These are phyloP conservation scores for Sander vitreus DNA, from an alignment of 2,113 vertebrate species.

Conservation along the genomic window DNA sequence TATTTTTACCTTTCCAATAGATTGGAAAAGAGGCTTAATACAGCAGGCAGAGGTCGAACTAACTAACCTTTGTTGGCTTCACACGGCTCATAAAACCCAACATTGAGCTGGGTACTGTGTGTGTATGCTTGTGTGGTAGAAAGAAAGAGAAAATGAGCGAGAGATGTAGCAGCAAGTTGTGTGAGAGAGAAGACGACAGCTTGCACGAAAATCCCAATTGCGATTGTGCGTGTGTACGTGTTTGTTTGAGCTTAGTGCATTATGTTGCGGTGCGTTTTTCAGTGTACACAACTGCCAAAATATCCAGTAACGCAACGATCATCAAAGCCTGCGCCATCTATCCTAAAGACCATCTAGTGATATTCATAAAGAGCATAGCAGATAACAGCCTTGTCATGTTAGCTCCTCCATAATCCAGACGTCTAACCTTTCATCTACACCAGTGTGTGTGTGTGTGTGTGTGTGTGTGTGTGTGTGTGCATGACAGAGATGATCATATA, in stretches of 20 bases:
- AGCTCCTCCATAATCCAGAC: slow-evolving; percentile 77
- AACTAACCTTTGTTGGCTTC: slow-evolving; percentile 64
- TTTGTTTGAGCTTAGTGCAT: slow-evolving; percentile 62
- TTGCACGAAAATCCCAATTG: slow-evolving; percentile 75
- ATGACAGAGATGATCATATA: slow-evolving; percentile 72
- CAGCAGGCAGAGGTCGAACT: slow-evolving; percentile 60
- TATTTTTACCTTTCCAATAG: slow-evolving; percentile 76
- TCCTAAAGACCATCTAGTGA: slow-evolving; percentile 82
- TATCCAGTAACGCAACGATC: slow-evolving; percentile 72
- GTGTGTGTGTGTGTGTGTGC: slow-evolving; percentile 24
- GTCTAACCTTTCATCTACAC: slow-evolving; percentile 72
- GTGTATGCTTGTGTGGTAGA: slow-evolving; percentile 7
- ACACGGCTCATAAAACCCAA: slow-evolving; percentile 43
- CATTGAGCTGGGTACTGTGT: slow-evolving; percentile 1
- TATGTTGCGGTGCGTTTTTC: slow-evolving; percentile 66
- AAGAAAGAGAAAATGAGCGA: slow-evolving; percentile 27
- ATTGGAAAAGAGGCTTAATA: slow-evolving; percentile 70
- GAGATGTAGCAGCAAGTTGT: slow-evolving; percentile 44
- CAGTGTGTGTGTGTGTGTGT: slow-evolving; percentile 21
- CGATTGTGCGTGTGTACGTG: slow-evolving; percentile 40
- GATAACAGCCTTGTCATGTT: slow-evolving; percentile 83
- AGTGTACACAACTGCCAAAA: slow-evolving; percentile 79
- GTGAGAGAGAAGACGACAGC: slow-evolving; percentile 65
- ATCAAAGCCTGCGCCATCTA: slow-evolving; percentile 77
- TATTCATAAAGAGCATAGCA: slow-evolving; percentile 83